phyloP scores from a whole-genome alignment of 2,888 invertebrate genomes.

The Diaphora mendica region DNA sequence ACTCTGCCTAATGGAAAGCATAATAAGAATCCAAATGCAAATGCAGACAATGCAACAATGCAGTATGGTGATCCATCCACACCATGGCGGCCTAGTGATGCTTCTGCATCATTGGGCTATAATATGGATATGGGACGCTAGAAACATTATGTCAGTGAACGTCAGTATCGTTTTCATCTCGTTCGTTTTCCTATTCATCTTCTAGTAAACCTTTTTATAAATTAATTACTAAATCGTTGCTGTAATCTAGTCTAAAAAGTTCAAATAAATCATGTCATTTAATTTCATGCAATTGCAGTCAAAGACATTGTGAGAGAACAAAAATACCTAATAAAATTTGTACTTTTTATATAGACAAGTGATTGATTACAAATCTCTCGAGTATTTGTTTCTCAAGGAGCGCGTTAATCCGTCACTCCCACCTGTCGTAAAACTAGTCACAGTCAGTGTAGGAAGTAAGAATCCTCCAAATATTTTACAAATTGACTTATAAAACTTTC shows the following conservation, averaged over 20 bases:
- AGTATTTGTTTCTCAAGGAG: conserved; percentile 1
- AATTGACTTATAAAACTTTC: neutral
- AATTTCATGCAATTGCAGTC: neutral
- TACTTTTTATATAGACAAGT: neutral
- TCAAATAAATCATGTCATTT: neutral
- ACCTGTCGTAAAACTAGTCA: conserved; percentile 18
- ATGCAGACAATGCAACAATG: too few species aligned
- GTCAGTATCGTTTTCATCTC: neutral
- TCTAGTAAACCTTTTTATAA: neutral
- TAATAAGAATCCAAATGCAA: too few species aligned
- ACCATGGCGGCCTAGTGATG: too few species aligned
- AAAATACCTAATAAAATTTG: neutral
- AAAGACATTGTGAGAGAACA: neutral
- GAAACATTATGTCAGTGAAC: neutral
- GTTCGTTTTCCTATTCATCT: neutral
- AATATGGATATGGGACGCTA: too few species aligned
- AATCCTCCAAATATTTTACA: neutral
- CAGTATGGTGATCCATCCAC: too few species aligned
- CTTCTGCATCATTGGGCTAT: too few species aligned
- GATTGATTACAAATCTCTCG: neutral
- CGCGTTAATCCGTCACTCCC: conserved; percentile 12
- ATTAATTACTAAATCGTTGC: neutral
- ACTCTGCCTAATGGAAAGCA: too few species aligned
- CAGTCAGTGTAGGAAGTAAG: neutral
- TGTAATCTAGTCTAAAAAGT: neutral